A percentile compares a stretch with the other conserved stretches of the same genome.
phyloP scores from a whole-genome alignment of 2,888 invertebrate genomes.

The Drosophila villosipedis region DNA sequence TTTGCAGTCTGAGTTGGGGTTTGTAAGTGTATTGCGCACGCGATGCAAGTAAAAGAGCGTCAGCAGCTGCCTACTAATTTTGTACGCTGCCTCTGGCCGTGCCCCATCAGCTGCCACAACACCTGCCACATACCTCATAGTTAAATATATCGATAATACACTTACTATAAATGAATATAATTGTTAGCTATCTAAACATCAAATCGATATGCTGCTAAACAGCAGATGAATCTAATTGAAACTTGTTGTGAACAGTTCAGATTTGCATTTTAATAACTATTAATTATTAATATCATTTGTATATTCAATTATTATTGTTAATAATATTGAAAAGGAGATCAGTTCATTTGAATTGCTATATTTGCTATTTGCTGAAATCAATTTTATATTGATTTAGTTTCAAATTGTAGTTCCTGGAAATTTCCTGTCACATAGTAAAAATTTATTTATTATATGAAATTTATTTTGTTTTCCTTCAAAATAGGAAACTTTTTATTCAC shows the following conservation, averaged over 20 bases:
- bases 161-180: background rate
- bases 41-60: constrained; percentile 59
- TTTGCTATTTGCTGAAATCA: background rate
- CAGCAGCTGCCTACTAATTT: constrained; percentile 12
- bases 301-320: background rate
- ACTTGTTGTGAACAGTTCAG: background rate
- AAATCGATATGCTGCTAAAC: background rate
- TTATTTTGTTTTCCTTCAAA: background rate
- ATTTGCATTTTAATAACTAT: background rate
- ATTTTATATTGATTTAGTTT: background rate
- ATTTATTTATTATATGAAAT: background rate
- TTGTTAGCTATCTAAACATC: background rate
- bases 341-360: background rate
- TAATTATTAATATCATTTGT: background rate
- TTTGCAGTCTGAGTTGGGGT: background rate
- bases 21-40: constrained; percentile 68
- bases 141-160: background rate
- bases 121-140: background rate
- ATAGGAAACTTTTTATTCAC: background rate
- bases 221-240: background rate
- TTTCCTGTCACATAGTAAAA: background rate
- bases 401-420: background rate
- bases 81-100: background rate
- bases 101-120: background rate
- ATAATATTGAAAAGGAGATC: background rate